Base-by-base conservation (phyloP, 2,113 vertebrate species). In the Calidris pugnax region DNA sequence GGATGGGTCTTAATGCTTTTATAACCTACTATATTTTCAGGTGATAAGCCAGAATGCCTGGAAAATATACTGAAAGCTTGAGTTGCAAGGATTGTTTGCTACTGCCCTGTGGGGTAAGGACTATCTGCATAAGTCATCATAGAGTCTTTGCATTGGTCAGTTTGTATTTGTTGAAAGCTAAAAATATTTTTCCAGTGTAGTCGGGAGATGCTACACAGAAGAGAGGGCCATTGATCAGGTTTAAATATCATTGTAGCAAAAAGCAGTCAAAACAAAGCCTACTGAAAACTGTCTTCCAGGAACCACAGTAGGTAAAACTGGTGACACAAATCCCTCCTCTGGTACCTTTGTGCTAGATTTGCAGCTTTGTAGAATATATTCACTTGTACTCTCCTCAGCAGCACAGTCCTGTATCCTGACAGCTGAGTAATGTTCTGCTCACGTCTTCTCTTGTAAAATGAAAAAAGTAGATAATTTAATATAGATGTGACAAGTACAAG, bases 401-500 rank as follows among this genome's bases (percentile, higher is more conserved):
- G 85, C 91, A 77, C 82, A 93, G 92, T 71, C 89, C 88, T 93
- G 48, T 64, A 28, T 74, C 68, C 89, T 95, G 94, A 96, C 87
- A 91, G 92, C 89, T 97, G 90, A 97, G 90, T 97, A 96, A 97
- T 97, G 96, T 97, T 95, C 93, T 94, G 43, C 91, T 98, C 88
- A 79, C 21, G 28, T 92, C 84, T 95, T 94, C 79, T 93, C 94
- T 97, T 96, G 90, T 97, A 96, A 98, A 97, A 97, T 90, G 96
- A 97, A 97, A 97, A 97, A 97, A 97, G 86, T 90, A 93, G 92
- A 94, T 97, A 91, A 98, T 97, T 97, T 97, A 98, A 92, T 97
- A 98, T 85, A 88, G 82, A 92, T 87, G 81, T 97, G 96, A 95
- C 96, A 98, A 95, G 89, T 80, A 55, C 79, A 94, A 95, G 94